A percentile compares a stretch with the other conserved stretches of the same genome.
phyloP scores from a whole-genome alignment of 2,797 vertebrate genomes.

The Lacerta agilis region DNA sequence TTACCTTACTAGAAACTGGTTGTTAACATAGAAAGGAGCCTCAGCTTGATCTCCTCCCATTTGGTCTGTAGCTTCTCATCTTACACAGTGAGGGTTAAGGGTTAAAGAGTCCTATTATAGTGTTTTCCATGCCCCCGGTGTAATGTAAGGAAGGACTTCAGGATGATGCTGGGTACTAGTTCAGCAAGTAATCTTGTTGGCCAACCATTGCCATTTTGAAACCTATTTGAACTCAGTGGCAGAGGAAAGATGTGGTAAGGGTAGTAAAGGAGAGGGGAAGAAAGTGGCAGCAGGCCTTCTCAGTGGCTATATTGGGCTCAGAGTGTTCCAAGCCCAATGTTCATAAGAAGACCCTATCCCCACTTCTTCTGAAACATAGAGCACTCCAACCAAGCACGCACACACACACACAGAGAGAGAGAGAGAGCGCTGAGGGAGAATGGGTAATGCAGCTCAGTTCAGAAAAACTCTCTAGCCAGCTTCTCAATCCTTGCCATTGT shows the following conservation, averaged over 20 bases:
- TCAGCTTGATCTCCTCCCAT: not conserved
- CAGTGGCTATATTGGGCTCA: not conserved
- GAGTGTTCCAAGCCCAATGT: not conserved
- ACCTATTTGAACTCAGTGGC: not conserved
- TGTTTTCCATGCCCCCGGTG: not conserved
- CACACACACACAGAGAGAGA: too few relatives aligned
- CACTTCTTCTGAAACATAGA: not conserved
- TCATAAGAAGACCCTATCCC: not conserved
- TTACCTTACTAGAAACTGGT: not conserved
- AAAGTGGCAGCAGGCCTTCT: not conserved
- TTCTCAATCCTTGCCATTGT: not conserved
- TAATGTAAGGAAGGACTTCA: not conserved
- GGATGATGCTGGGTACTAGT: not conserved
- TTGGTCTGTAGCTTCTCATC: not conserved
- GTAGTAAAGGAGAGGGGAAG: too few relatives aligned
- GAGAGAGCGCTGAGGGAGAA: not conserved
- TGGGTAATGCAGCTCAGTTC: not conserved
- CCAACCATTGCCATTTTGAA: too few relatives aligned
- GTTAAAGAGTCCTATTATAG: not conserved
- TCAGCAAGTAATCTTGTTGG: not conserved
- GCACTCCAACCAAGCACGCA: not conserved
- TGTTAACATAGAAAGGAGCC: not conserved
- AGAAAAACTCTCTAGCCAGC: not conserved
- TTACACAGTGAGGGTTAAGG: not conserved
- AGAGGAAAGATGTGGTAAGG: not conserved